Evolutionary conservation across 92 coral and sea anemone species (phyloP), one percentile per base, ranked within the genome.

Genomic region (Paragorgia papillata): DNA sequence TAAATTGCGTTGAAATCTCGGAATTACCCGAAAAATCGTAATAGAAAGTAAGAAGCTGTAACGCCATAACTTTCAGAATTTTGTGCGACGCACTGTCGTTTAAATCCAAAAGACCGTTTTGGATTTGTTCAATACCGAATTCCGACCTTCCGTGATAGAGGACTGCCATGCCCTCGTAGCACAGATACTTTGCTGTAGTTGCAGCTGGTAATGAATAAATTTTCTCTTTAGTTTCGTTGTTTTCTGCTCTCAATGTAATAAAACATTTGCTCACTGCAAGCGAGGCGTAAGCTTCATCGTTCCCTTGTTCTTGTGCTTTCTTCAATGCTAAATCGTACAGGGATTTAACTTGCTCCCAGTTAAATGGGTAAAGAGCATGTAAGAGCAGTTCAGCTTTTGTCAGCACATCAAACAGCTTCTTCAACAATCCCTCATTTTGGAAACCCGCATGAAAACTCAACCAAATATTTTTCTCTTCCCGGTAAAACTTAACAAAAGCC

Each of bases 351-450:
- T 33, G 34, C 30, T 3, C 13, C 4, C 12, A 13, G 13, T 73
- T 61, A 0, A 26, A 5, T 17, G 14, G 37, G 41, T 60, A 77
- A 20, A 77, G 61, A 9, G 46, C 22, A 20, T 6, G 62, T 31
- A 77, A 24, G 58, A 77, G 63, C 33, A 62, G 14, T 32, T 81
- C 85, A 60, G 40, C 83, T 33, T 65, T 49, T 7, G 25, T 37
- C 19, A 79, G 43, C 1, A 79, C 76, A 0, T 51, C 56, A 21
- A 71, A 46, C 0, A 62, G 62, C 15, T 24, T 49, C 25, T 61
- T 44, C 0, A 18, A 31, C 28, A 41, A 31, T 31, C 15, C 40
- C 24, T 54, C 22, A 34, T 69, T 25, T 10, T 10, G 21, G 13
- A 63, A 58, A 26, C 80, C 74, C 13, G 71, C 43, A 49, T 26